Evolutionary conservation across 1,140 invertebrate species (phyloP).

Genomic region (Drosophila takahashii): DNA sequence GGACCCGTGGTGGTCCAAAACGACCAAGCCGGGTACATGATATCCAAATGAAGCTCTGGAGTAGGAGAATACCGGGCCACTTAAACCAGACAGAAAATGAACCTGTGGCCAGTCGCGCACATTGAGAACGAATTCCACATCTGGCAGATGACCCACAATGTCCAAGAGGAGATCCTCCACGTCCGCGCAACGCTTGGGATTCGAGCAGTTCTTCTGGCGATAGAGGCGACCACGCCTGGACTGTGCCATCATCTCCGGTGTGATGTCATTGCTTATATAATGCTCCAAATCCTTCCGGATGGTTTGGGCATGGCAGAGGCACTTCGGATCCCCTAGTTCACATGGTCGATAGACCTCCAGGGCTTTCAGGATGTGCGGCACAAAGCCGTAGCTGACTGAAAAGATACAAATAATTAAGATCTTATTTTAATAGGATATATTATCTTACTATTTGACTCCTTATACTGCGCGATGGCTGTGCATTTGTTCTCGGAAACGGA

Average conservation of each 20-base stretch:
- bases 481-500: not conserved
- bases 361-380: not conserved
- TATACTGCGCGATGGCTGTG: not conserved
- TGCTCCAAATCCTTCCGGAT: not conserved
- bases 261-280: not conserved
- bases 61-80: not conserved
- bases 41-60: not conserved
- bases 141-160: not conserved
- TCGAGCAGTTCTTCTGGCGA: not conserved
- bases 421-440: not conserved
- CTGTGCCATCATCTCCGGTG: not conserved
- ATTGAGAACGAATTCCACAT: not conserved
- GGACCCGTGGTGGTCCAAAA: not conserved
- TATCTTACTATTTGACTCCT: not conserved
- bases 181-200: not conserved
- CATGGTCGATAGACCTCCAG: not conserved
- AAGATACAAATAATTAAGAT: not conserved
- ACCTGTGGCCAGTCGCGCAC: not conserved
- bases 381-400: not conserved
- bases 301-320: not conserved
- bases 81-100: not conserved
- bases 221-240: not conserved
- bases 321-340: not conserved
- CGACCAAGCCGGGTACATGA: not conserved
- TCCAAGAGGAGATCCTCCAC: not conserved